phyloP scores from a whole-genome alignment of 2,797 vertebrate species.

The Telmatherina bonti region DNA sequence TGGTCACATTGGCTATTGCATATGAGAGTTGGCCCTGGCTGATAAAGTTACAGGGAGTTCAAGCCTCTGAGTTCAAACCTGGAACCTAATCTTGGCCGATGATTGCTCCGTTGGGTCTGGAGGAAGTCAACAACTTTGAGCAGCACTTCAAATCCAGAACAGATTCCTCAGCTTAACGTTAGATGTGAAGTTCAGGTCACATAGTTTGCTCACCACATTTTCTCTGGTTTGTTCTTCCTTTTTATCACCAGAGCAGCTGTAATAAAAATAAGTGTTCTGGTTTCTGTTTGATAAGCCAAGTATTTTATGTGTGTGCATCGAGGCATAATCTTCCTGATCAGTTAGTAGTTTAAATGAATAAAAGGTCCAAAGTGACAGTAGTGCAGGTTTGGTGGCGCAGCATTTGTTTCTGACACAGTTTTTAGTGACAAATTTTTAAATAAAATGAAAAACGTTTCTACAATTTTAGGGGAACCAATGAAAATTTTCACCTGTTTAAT shows the following conservation, averaged over 20 bases:
- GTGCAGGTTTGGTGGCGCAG: neutral
- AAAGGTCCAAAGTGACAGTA: constrained; percentile 1
- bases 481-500: neutral
- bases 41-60: constrained; percentile 67
- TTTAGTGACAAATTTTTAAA: neutral
- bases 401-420: neutral
- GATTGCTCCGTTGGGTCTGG: constrained; percentile 46
- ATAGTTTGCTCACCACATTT: constrained; percentile 41
- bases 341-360: constrained; percentile 3
- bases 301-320: neutral
- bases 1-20: constrained; percentile 54
- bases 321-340: neutral
- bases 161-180: constrained; percentile 49
- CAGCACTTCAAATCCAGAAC: constrained; percentile 48
- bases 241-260: constrained; percentile 36
- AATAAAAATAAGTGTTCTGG: constrained; percentile 7
- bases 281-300: constrained; percentile 18
- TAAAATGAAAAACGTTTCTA: neutral
- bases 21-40: constrained; percentile 55
- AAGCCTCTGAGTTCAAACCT: constrained; percentile 48
- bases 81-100: constrained; percentile 63
- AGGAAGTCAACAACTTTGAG: constrained; percentile 65
- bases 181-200: constrained; percentile 63
- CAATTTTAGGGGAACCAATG: neutral
- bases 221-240: constrained; percentile 50